A percentile compares a stretch with the other conserved stretches of the same genome.
Conservation (phyloP, 1,140 invertebrate genomes). For the Drosophila tropicalis region DNA sequence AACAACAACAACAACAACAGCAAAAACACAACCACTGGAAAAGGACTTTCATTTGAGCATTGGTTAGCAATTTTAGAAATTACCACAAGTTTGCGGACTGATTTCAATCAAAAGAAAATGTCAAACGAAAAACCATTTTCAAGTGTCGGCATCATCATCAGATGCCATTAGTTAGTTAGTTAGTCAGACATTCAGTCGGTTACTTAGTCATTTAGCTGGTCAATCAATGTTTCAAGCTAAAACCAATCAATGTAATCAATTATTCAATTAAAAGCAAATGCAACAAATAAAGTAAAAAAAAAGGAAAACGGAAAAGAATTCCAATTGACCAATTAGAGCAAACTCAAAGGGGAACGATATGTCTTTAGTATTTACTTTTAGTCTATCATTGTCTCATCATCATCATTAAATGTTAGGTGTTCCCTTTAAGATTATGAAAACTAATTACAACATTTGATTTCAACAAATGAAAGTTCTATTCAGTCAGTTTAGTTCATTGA, state of each 20-base stretch:
- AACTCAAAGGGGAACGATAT: background rate
- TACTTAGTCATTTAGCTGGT: background rate
- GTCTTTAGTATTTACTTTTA: too few relatives aligned
- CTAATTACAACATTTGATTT: too few relatives aligned
- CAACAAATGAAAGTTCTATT: too few relatives aligned
- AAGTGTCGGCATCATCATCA: background rate
- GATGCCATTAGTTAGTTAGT: background rate
- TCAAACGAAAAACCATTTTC: background rate
- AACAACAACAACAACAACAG: background rate
- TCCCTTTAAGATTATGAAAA: too few relatives aligned
- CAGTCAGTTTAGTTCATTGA: too few relatives aligned
- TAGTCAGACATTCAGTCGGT: background rate
- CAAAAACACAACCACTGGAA: background rate
- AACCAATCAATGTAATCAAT: slow-evolving; percentile 49
- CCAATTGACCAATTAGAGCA: background rate
- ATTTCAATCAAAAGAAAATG: slow-evolving; percentile 12
- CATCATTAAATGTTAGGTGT: too few relatives aligned
- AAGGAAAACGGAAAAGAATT: slow-evolving; percentile 1
- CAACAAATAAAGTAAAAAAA: too few relatives aligned
- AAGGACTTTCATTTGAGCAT: background rate
- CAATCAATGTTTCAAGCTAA: slow-evolving; percentile 14
- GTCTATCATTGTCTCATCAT: too few relatives aligned
- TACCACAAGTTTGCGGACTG: background rate
- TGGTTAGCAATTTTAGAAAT: slow-evolving; percentile 10
- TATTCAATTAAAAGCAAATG: slow-evolving; percentile 25